Base-by-base conservation (phyloP, 1,140 invertebrate genomes). In the Cyclargus thomasi region DNA sequence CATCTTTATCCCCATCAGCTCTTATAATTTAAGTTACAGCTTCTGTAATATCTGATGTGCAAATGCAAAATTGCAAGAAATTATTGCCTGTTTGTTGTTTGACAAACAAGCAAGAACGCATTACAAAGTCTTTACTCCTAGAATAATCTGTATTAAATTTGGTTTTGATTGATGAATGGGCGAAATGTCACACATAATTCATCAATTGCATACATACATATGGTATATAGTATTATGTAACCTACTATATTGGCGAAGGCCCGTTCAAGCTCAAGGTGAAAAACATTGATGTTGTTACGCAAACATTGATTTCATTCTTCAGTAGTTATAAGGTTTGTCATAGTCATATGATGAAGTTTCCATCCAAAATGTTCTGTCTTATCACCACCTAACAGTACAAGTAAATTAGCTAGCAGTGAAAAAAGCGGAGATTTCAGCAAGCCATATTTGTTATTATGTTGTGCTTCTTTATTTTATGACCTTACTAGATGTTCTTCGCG, bases 241-340 rank as follows among this genome's bases (percentile, higher is more conserved):
- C 75, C 62, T 29, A 69, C 74, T 71, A 66, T 70, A 59, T 66
- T 29, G 18, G 53, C 66, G 65, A 67, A 70, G 53, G 69, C 47
- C 66, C 74, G 80, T 75, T 85, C 78, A 85, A 83, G 84, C 77
- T 85, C 82, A 86, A 86, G 81, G 82, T 70, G 55, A 59, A 59
- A 20, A 59, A 59, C 55, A 20, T 59, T 59, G 53, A 17, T 55
- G 21, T 21, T 21, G 55, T 20, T 59, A 59, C 55, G 55, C 55
- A 55, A 55, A 20, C 55, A 59, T 20, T 10, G 53, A 53, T 55
- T 55, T 11, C 55, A 21, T 20, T 59, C 55, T 59, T 59, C 55
- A 20, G 17, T 10, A 22, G 11, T 11, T 59, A 21, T 21, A 11
- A 59, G 17, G 6, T 47, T 8, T 47, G 11, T 47, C 14, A 16